phyloP scores from a whole-genome alignment of 1,140 invertebrate genomes.

The Tribolium castaneum region DNA sequence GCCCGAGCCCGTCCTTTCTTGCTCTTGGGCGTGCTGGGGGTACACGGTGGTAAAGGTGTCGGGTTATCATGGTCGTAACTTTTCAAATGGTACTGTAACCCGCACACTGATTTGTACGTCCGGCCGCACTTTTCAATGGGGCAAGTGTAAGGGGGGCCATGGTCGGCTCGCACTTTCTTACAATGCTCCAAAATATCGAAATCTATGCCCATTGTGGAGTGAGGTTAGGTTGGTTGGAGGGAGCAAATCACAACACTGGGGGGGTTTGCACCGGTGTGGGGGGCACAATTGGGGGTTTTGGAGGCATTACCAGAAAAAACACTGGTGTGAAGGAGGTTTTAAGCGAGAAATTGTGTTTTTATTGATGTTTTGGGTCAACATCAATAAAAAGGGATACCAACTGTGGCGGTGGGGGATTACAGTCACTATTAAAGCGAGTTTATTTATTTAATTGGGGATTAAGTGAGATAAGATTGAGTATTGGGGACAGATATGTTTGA shows the following conservation, averaged over 20 bases:
- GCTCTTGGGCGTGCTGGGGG: slow-evolving; percentile 62
- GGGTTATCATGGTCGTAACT: slow-evolving; percentile 85
- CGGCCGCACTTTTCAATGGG: slow-evolving; percentile 85
- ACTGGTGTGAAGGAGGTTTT: too few relatives aligned
- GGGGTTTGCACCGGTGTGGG: not conserved
- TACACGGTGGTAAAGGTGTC: slow-evolving; percentile 56
- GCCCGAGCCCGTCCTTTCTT: slow-evolving; percentile 67
- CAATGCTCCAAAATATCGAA: slow-evolving; percentile 88
- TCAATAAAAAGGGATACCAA: too few relatives aligned
- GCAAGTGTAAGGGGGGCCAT: slow-evolving; percentile 85
- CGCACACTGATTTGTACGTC: slow-evolving; percentile 86
- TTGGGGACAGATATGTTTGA: too few relatives aligned
- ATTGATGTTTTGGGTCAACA: too few relatives aligned
- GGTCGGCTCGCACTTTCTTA: slow-evolving; percentile 81
- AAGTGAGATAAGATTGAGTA: too few relatives aligned
- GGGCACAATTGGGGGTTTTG: not conserved
- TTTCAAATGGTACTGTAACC: slow-evolving; percentile 86
- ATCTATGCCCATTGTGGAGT: slow-evolving; percentile 74
- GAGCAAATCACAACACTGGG: not conserved
- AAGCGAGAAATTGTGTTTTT: too few relatives aligned
- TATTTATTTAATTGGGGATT: too few relatives aligned
- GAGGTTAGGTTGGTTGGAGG: not conserved
- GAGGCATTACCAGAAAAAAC: too few relatives aligned
- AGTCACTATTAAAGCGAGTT: too few relatives aligned
- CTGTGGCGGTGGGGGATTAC: too few relatives aligned